These are phyloP conservation scores for Portunus trituberculatus DNA, from an alignment of 1,140 invertebrate species.

Conservation along the genomic window DNA sequence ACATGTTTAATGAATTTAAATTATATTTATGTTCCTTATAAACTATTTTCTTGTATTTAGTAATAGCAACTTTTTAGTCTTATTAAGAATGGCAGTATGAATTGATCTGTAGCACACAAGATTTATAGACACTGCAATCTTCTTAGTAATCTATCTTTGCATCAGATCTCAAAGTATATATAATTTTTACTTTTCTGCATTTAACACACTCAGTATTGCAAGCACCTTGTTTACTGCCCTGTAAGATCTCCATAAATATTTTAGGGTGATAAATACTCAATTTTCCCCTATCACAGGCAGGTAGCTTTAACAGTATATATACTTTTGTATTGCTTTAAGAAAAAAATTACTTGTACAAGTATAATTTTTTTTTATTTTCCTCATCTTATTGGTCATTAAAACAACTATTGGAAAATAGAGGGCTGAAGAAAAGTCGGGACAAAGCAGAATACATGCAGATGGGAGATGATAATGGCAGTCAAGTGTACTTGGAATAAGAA, in stretches of 20 bases:
- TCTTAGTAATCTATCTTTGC: neutral
- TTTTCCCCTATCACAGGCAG: neutral
- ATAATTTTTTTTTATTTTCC: too few relatives aligned
- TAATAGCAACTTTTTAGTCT: neutral
- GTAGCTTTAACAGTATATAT: neutral
- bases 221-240: neutral
- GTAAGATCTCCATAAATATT: neutral
- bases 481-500: too few relatives aligned
- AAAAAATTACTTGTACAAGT: too few relatives aligned
- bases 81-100: neutral
- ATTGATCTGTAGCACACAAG: neutral
- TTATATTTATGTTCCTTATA: too few relatives aligned
- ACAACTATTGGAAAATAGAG: too few relatives aligned
- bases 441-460: too few relatives aligned
- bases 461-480: too few relatives aligned
- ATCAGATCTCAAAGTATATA: neutral
- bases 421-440: too few relatives aligned
- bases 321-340: slow-evolving; percentile 15
- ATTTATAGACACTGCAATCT: neutral
- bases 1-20: too few relatives aligned
- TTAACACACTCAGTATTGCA: neutral
- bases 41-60: too few relatives aligned
- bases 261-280: neutral
- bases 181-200: neutral
- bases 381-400: too few relatives aligned